Conservation (phyloP, 2,113 vertebrate genomes). For the Podarcis raffonei region DNA sequence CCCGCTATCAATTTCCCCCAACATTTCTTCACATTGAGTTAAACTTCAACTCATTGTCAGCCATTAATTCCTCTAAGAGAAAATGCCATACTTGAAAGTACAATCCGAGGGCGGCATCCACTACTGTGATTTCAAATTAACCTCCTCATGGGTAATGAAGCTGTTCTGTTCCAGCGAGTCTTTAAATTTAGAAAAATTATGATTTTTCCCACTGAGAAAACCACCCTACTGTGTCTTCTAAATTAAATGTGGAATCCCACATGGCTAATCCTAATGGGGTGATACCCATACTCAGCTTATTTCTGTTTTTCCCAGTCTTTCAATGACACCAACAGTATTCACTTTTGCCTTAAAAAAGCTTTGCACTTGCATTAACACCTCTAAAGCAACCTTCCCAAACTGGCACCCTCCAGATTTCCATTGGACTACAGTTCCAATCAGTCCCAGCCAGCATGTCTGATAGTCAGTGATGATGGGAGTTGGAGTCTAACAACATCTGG, state of each 20-base stretch:
- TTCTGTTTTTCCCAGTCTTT: background rate
- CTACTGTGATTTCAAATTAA: background rate
- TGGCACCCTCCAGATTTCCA: too few relatives aligned
- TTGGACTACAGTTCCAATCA: too few relatives aligned
- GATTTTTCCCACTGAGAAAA: background rate
- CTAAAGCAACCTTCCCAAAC: background rate
- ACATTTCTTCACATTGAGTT: background rate
- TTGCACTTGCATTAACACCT: background rate
- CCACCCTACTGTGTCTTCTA: too few relatives aligned
- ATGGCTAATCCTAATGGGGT: background rate
- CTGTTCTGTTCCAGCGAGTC: background rate
- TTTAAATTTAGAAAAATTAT: background rate
- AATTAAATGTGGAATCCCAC: background rate
- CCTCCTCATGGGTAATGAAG: background rate
- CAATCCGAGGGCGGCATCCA: background rate
- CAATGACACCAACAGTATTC: background rate
- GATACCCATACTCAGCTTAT: background rate
- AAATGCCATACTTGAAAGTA: background rate
- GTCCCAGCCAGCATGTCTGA: too few relatives aligned
- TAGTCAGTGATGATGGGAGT: too few relatives aligned
- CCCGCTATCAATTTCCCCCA: background rate
- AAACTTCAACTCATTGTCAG: background rate
- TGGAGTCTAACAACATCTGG: too few relatives aligned
- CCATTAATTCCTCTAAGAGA: background rate
- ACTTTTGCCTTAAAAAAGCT: background rate